Evolutionary conservation across 2,113 vertebrate species (phyloP).

Genomic region (Campylomormyrus numenius): DNA sequence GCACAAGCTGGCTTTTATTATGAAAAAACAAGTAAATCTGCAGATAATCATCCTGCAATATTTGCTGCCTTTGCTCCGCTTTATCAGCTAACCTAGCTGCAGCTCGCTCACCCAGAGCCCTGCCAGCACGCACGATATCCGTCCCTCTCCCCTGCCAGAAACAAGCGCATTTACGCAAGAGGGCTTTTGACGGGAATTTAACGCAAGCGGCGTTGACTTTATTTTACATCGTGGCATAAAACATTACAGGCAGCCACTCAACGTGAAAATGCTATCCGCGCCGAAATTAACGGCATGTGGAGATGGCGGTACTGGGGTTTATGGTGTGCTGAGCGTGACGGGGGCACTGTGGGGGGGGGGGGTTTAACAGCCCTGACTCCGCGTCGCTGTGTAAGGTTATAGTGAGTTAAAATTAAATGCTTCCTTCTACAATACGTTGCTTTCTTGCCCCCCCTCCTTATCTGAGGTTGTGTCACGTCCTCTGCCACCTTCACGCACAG

Average conservation of each 20-base stretch:
- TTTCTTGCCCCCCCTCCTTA: neutral
- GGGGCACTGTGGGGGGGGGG: neutral
- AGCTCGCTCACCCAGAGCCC: neutral
- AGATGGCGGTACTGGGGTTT: neutral
- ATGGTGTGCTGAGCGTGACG: neutral
- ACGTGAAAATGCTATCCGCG: neutral
- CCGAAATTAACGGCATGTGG: neutral
- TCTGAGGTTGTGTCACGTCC: neutral
- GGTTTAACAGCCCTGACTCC: neutral
- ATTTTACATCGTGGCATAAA: neutral
- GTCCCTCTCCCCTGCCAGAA: neutral
- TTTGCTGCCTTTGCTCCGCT: neutral
- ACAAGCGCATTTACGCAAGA: neutral
- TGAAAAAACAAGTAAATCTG: slow-evolving; percentile 1
- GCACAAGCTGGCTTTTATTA: neutral
- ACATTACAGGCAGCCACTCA: neutral
- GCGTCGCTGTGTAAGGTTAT: neutral
- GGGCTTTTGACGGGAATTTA: neutral
- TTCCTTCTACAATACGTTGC: neutral
- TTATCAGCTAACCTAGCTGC: neutral
- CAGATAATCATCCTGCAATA: neutral
- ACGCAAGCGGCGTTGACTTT: neutral
- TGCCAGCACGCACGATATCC: neutral
- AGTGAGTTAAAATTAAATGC: neutral
- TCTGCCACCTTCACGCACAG: neutral